Conservation (phyloP, 37 sponge, comb jelly and placozoan species). For the Corticium candelabrum region DNA sequence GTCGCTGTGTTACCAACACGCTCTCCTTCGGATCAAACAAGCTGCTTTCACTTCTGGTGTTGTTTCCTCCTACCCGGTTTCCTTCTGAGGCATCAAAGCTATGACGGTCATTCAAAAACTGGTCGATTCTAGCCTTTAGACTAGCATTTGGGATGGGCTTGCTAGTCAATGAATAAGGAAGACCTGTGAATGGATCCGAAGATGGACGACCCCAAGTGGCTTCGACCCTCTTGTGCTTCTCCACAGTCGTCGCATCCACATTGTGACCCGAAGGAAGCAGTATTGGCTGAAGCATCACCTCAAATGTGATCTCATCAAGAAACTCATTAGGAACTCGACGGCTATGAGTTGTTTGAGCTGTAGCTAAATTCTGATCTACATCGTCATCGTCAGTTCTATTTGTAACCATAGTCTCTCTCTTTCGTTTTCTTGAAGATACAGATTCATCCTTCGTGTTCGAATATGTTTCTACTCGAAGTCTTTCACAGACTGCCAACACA, state of each 20-base stretch:
- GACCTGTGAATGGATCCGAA: conserved; percentile 73
- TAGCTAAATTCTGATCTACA: too few species aligned
- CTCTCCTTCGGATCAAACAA: too few species aligned
- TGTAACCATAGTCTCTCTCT: not conserved
- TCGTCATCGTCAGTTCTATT: too few species aligned
- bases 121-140: conserved; percentile 49
- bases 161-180: conserved; percentile 23
- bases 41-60: too few species aligned
- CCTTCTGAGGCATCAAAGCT: too few species aligned
- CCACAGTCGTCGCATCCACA: conserved; percentile 61
- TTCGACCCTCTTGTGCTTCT: conserved; percentile 30
- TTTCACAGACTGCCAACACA: too few species aligned
- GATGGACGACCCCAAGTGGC: conserved; percentile 39
- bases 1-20: too few species aligned
- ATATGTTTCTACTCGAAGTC: too few species aligned
- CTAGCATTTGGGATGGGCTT: conserved; percentile 35
- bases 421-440: not conserved
- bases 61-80: too few species aligned
- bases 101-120: too few species aligned
- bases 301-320: conserved; percentile 54
- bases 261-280: conserved; percentile 69
- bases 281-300: conserved; percentile 60
- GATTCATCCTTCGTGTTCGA: not conserved
- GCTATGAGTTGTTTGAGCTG: not conserved
- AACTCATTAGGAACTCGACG: conserved; percentile 10